Base-by-base conservation (phyloP, 2,113 vertebrate genomes). In the Pygoscelis antarcticus region DNA sequence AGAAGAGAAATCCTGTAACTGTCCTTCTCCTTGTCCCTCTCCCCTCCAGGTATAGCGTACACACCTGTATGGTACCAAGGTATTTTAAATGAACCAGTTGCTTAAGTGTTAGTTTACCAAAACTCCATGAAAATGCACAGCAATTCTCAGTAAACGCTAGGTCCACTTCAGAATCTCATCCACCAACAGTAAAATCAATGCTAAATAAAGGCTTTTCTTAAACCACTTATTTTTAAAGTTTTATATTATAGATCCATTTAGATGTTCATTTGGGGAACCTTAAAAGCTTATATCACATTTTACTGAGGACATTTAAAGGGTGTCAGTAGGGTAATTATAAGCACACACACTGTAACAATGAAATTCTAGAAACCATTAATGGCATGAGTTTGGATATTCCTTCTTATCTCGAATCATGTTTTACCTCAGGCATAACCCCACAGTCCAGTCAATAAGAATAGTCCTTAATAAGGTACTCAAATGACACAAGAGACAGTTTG, bases 271-370 rank as follows among this genome's bases (percentile, higher is more conserved):
- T 80, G 11, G 51, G 22, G 16, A 86, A 62, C 26, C 36, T 84
- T 97, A 77, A 77, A 87, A 95, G 16, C 54, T 91, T 80, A 34
- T 36, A 66, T 62, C 49, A 54, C 23, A 80, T 91, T 97, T 95
- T 92, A 96, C 49, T 66, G 29, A 18, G 47, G 38, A 87, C 29
- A 85, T 96, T 96, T 94, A 95, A 94, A 89, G 74, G 58, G 58
- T 93, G 66, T 58, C 70, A 65, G 0, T 38, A 44, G 27, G 15
- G 25, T 72, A 89, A 93, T 84, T 91, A 80, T 70, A 94, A 87
- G 26, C 47, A 78, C n/a, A 46, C 15, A 60, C 11, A 30, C 9
- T 19, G 26, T 40, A 88, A 72, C 9, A 9, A 46, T 89, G 84
- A 85, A 54, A 91, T 54, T 87, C 91, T 65, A 97, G 83, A 87